Evolutionary conservation across 2,113 vertebrate genomes (phyloP).

Genomic region (Chionis minor): DNA sequence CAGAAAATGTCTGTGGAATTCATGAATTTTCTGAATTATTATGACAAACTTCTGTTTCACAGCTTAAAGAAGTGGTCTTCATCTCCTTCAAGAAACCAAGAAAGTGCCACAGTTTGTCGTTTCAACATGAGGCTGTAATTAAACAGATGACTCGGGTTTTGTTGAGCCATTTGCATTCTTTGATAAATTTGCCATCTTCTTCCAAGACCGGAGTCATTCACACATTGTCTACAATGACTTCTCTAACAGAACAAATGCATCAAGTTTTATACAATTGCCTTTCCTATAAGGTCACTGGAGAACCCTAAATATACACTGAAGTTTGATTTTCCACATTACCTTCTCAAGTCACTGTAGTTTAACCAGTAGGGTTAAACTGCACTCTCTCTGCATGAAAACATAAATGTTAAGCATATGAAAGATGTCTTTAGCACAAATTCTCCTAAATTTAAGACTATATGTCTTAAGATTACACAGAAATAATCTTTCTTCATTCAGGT

Average conservation of each 20-base stretch:
- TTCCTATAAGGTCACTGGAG: neutral
- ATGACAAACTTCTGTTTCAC: neutral
- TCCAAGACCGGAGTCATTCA: neutral
- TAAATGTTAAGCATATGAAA: neutral
- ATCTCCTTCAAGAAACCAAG: neutral
- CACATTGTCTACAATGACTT: neutral
- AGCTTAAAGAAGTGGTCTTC: neutral
- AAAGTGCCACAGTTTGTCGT: neutral
- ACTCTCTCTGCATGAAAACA: neutral
- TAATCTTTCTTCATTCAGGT: neutral
- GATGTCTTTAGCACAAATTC: neutral
- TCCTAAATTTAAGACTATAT: neutral
- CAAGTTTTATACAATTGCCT: neutral
- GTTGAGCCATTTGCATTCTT: neutral
- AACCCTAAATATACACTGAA: neutral
- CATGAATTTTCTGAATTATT: neutral
- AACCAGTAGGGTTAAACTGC: neutral
- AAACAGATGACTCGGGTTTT: neutral
- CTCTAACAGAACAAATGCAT: neutral
- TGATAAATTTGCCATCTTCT: neutral
- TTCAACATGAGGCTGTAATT: neutral
- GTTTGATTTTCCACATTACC: neutral
- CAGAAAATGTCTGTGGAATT: neutral
- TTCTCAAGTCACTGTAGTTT: neutral
- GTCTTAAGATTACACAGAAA: neutral